A percentile compares a stretch with the other conserved stretches of the same genome.
Evolutionary conservation across 1,140 invertebrate genomes (phyloP).

Genomic region (Caenorhabditis remanei): DNA sequence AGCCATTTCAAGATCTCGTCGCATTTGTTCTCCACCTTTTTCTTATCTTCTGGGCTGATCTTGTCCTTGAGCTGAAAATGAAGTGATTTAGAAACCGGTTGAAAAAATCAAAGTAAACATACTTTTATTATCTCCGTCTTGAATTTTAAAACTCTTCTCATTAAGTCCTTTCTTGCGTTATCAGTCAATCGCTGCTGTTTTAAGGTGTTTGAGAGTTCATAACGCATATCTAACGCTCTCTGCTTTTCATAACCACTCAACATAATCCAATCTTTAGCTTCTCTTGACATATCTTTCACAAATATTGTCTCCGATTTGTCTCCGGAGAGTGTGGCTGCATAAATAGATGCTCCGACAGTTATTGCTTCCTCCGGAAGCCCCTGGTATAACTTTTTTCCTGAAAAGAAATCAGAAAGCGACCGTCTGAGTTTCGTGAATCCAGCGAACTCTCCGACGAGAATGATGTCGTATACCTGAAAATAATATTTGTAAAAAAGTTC

Average conservation of each 20-base stretch:
- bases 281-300: no score
- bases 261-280: no score
- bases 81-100: neutral
- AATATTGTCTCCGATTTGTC: slow-evolving; percentile 94
- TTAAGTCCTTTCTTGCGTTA: no score
- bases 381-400: no score
- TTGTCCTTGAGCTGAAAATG: slow-evolving; percentile 79
- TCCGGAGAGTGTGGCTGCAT: slow-evolving; percentile 87
- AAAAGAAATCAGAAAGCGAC: slow-evolving; percentile 84
- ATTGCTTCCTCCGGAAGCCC: no score
- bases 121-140: no score
- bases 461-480: slow-evolving; percentile 35
- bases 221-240: no score
- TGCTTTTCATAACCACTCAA: no score
- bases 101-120: no score
- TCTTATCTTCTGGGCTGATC: slow-evolving; percentile 87
- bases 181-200: no score
- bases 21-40: slow-evolving; percentile 89
- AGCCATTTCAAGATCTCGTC: slow-evolving; percentile 94
- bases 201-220: no score
- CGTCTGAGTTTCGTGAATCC: slow-evolving; percentile 92
- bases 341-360: slow-evolving; percentile 79
- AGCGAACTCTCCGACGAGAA: slow-evolving; percentile 91
- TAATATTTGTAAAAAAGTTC: neutral
- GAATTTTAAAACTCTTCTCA: no score